Evolutionary conservation across 2,113 vertebrate species (phyloP), one percentile per base, ranked within the genome.

Genomic region (Tauraco erythrolophus): DNA sequence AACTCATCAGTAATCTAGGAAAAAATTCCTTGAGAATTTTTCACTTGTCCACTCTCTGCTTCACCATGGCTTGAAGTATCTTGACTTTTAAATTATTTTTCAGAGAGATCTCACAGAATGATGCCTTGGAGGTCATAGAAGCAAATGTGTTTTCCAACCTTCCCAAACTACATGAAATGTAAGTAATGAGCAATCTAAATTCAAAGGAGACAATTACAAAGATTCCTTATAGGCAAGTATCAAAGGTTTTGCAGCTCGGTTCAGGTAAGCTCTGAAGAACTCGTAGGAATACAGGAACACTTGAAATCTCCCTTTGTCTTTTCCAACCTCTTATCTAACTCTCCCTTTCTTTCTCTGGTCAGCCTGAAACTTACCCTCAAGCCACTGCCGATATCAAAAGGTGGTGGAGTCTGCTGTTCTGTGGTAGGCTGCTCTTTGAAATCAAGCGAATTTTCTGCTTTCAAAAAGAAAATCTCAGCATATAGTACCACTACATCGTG

Each of bases 81-180:
- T 85, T 88, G 43, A 76, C 96, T 96, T 97, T 30, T 97, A 91
- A 93, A 91, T 91, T 97, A 85, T 95, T 97, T 97, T 96, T 66
- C 98, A 99, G 98, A 98, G 98, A 98, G 94, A 98, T 99, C 93
- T 98, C 98, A 53, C 98, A 99, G 91, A 99, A 99, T 62, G 98
- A 99, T 69, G 97, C 95, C 84, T 96, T 99, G 97, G 98, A 98
- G 97, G 98, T 95, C 72, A 98, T 99, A 96, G 98, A 98, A 94
- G 98, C 97, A 46, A 97, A 98, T 69, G 98, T 98, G 65, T 98
- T 99, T 98, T 98, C 98, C 85, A 96, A 83, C 76, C 98, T 98
- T 83, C 98, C 98, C 79, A 98, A 98, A 61, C 96, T 99, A 79
- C 97, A 98, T 84, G 98, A 99, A 98, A 98, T 99, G 98, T 99